Conservation (phyloP, 2,888 invertebrate species). For the Xanthostigma xanthostigma region DNA sequence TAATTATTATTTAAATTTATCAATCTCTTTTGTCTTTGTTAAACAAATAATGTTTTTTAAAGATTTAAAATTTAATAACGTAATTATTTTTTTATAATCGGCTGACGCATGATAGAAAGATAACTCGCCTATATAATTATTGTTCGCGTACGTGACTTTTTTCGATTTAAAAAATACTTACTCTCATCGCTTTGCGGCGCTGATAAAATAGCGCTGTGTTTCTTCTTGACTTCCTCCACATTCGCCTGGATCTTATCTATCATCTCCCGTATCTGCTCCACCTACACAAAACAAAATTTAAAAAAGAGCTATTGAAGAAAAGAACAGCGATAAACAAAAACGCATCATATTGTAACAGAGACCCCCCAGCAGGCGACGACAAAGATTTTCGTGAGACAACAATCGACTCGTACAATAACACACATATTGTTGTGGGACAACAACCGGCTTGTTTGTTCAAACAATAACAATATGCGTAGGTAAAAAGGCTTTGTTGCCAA, state of each 20-base stretch:
- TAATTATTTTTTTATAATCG: slow-evolving; percentile 5
- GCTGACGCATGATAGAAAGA: slow-evolving; percentile 6
- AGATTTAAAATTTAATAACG: not conserved
- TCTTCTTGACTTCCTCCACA: slow-evolving; percentile 99
- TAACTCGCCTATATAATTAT: not conserved
- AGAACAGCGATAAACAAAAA: too few relatives aligned
- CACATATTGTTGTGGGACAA: too few relatives aligned
- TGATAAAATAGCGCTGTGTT: slow-evolving; percentile 97
- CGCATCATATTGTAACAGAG: too few relatives aligned
- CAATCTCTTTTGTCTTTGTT: too few relatives aligned
- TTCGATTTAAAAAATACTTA: slow-evolving; percentile 36
- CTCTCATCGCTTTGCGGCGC: slow-evolving; percentile 98
- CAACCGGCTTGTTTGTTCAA: too few relatives aligned
- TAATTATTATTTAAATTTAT: too few relatives aligned
- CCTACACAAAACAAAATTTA: slow-evolving; percentile 37
- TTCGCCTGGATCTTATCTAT: slow-evolving; percentile 99
- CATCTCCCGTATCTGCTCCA: slow-evolving; percentile 99
- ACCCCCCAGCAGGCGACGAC: too few relatives aligned
- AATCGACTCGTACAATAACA: too few relatives aligned
- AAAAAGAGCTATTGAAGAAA: not conserved
- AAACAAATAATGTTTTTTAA: not conserved
- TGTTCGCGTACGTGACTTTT: too few relatives aligned
- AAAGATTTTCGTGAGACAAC: too few relatives aligned
- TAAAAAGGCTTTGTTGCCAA: too few relatives aligned
- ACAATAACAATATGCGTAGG: too few relatives aligned